Evolutionary conservation across 2,888 invertebrate genomes (phyloP), one percentile per base, ranked within the genome.

Genomic region (Coronaproctus castanopsis): DNA sequence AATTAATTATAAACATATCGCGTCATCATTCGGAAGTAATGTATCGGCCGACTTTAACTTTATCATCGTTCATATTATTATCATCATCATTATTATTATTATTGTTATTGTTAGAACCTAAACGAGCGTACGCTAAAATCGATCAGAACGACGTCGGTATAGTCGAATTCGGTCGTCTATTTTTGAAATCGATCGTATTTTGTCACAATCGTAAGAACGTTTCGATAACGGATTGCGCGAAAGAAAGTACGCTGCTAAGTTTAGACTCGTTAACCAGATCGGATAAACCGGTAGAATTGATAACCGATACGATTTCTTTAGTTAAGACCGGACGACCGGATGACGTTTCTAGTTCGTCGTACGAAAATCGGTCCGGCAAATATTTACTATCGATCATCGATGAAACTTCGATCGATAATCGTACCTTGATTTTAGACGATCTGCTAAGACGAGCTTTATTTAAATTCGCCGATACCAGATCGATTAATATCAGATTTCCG

Each of bases 171-270:
- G 36, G 36, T 36, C 36, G 36, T 5, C 36, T 36, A 14, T 8
- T 36, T 36, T 36, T 36, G 36, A 36, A 36, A 14, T 36, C 36
- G 36, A 14, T 36, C 5, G 14, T 36, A 36, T 36, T 36, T 36
- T 36, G 36, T 36, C 36, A 36, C 36, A 36, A 14, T 14, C 36
- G 36, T 5, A 36, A 55, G 21, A 55, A 59, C 10, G 24, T 24
- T n/a, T 49, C 48, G 19, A 55, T 59, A 24, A 18, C 55, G 55
- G 50, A 59, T 23, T 59, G 59, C 36, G 51, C 62, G 10, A 63
- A 63, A 57, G 60, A 62, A 54, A 60, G 61, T 36, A 61, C 63
- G 21, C 51, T 63, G 23, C 22, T 62, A 50, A 57, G 58, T 5
- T 22, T 63, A 19, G 62, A 63, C n/a, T 52, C 57, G 36, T 56